Evolutionary conservation across 2,888 invertebrate species (phyloP).

Genomic region (Eretmocerus hayati): DNA sequence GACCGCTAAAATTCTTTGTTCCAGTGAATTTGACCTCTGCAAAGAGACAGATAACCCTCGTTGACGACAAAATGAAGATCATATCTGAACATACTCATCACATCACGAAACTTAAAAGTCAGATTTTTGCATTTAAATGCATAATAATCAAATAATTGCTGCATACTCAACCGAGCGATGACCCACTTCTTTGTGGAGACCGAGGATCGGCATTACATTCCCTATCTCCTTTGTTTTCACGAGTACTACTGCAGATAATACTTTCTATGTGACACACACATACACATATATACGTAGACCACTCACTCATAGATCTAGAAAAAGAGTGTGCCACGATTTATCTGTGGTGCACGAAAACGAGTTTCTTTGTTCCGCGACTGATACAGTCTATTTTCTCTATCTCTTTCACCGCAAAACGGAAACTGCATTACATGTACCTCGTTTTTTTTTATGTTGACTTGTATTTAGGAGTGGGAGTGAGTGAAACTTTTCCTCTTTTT

Average conservation of each 20-base stretch:
- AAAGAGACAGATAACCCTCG: too few species aligned
- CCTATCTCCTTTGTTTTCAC: conserved; percentile 18
- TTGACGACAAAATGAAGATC: background rate
- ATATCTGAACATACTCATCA: too few species aligned
- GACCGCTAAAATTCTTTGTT: too few species aligned
- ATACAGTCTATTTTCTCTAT: background rate
- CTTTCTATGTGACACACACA: background rate
- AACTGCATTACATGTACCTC: background rate
- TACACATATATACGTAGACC: background rate
- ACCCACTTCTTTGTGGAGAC: conserved; percentile 11
- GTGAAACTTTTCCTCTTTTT: background rate
- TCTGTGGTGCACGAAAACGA: conserved; percentile 2
- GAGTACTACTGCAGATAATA: background rate
- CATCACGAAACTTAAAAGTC: too few species aligned
- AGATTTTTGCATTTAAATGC: background rate
- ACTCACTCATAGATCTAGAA: background rate
- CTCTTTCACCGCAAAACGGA: background rate
- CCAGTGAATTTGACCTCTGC: too few species aligned
- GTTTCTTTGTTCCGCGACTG: conserved; percentile 10
- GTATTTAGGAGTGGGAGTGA: background rate
- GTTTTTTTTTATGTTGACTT: background rate
- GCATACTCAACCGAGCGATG: background rate
- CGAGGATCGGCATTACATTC: conserved; percentile 13
- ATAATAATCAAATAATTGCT: conserved; percentile 12
- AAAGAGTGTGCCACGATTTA: conserved; percentile 1